A percentile compares a stretch with the other conserved stretches of the same genome.
Evolutionary conservation across 2,113 vertebrate species (phyloP).

Genomic region (Atractosteus spatula): DNA sequence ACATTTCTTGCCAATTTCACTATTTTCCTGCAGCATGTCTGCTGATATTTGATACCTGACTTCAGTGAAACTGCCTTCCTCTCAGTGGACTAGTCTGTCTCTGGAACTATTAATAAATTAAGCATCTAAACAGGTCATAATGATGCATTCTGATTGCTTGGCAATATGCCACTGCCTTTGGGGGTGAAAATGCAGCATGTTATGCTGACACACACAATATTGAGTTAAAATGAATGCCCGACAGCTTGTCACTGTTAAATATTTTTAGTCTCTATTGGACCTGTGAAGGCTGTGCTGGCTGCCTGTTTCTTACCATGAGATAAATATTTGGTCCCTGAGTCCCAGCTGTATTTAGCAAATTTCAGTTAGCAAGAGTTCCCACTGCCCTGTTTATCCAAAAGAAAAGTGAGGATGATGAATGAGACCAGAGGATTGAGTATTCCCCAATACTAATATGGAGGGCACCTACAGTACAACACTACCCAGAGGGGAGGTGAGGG

Average conservation of each 20-base stretch:
- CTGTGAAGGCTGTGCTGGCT: background rate
- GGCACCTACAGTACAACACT: conserved; percentile 17
- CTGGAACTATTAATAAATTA: background rate
- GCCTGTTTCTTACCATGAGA: background rate
- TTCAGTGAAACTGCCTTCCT: too few relatives aligned
- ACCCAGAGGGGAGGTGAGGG: conserved; percentile 34
- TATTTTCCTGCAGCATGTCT: too few relatives aligned
- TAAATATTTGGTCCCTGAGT: conserved; percentile 22
- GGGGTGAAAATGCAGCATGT: background rate
- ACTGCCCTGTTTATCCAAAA: conserved; percentile 23
- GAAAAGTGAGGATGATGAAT: conserved; percentile 30
- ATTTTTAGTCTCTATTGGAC: background rate
- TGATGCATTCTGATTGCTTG: background rate
- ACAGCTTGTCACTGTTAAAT: background rate
- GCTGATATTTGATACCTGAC: too few relatives aligned
- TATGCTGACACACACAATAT: conserved; percentile 28
- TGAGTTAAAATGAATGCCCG: background rate
- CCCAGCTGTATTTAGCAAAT: conserved; percentile 24
- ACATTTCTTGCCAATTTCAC: too few relatives aligned
- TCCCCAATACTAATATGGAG: conserved; percentile 24
- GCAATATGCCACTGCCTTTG: background rate
- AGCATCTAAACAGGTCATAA: background rate
- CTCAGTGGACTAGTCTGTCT: too few relatives aligned
- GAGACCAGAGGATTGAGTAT: conserved; percentile 20
- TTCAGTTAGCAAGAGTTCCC: conserved; percentile 33